A percentile compares a stretch with the other conserved stretches of the same genome.
Evolutionary conservation across 2,113 vertebrate species (phyloP).

Genomic region (Danionella cerebrum): DNA sequence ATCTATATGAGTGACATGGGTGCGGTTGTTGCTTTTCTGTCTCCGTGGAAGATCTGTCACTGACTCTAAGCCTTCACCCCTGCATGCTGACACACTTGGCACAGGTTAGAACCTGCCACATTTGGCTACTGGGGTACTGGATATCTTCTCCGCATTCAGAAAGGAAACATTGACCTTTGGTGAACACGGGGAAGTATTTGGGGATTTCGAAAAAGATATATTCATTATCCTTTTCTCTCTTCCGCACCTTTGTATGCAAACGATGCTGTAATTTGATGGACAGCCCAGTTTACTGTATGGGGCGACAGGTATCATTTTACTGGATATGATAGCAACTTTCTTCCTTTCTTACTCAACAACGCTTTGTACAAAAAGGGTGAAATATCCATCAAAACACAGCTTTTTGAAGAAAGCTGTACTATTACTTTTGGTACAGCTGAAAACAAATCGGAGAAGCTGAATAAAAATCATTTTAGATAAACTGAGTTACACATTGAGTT

Average conservation of each 20-base stretch:
- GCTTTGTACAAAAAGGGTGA: too few species aligned
- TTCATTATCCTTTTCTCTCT: background rate
- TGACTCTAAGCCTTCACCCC: background rate
- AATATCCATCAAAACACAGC: too few species aligned
- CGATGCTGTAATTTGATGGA: background rate
- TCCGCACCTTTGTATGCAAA: background rate
- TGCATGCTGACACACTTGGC: slow-evolving; percentile 48
- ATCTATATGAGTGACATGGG: background rate
- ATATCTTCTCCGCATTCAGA: slow-evolving; percentile 35
- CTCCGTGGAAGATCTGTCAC: background rate
- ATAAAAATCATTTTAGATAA: too few species aligned
- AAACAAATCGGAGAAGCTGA: too few species aligned
- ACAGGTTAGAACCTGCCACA: background rate
- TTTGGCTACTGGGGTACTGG: slow-evolving; percentile 16
- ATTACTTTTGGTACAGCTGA: too few species aligned
- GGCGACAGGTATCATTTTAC: too few species aligned
- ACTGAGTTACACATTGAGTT: too few species aligned
- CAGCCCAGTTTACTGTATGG: too few species aligned
- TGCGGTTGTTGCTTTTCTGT: background rate
- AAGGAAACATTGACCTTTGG: slow-evolving; percentile 33
- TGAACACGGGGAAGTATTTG: slow-evolving; percentile 6
- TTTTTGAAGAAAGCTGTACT: too few species aligned
- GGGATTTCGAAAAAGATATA: slow-evolving; percentile 1
- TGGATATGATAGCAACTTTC: too few species aligned
- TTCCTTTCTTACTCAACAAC: too few species aligned